phyloP scores from a whole-genome alignment of 2,113 vertebrate species.

The Calidris pygmaea region DNA sequence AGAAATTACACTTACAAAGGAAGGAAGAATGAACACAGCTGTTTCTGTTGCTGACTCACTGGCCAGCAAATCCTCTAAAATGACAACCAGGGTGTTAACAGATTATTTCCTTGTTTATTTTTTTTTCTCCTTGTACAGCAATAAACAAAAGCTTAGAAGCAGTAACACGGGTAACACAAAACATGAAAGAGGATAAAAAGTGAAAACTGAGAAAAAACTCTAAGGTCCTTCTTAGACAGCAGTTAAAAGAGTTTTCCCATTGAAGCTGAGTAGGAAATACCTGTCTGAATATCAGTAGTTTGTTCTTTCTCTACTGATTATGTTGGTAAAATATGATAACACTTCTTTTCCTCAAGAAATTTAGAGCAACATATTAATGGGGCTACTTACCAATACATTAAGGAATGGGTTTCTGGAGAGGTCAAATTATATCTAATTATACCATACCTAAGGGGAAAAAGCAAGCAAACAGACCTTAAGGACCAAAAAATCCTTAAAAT shows the following conservation, averaged over 20 bases:
- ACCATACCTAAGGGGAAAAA: background rate
- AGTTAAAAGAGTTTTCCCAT: background rate
- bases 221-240: background rate
- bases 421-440: background rate
- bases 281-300: background rate
- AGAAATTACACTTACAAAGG: background rate
- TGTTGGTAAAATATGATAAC: background rate
- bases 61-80: background rate
- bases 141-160: background rate
- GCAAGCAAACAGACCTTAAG: background rate
- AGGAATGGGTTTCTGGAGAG: background rate
- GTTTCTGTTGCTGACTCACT: background rate
- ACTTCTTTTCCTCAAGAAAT: background rate
- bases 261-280: background rate
- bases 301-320: background rate
- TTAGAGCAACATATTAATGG: background rate
- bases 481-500: background rate
- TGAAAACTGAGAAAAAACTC: background rate
- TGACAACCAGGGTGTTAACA: background rate
- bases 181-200: background rate
- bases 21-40: background rate
- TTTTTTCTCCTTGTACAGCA: rapidly evolving
- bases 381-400: background rate
- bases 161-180: background rate
- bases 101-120: background rate